Conservation (phyloP, 1,140 invertebrate genomes). For the Holcopasites calliopsidis region DNA sequence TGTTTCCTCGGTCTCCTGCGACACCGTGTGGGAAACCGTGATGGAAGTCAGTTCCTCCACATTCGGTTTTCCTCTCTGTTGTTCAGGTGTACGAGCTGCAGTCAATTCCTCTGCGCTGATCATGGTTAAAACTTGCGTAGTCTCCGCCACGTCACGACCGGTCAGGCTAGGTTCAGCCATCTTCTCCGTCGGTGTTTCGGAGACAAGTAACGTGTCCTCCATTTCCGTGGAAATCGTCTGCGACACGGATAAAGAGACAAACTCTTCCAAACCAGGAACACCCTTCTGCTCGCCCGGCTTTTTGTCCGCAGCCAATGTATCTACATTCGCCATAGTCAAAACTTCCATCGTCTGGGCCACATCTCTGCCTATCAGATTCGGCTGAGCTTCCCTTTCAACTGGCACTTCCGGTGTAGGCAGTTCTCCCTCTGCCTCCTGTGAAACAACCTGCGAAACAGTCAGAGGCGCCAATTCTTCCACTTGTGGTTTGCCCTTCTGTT, state of each 20-base stretch:
- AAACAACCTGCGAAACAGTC: conserved; percentile 63
- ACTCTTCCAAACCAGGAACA: conserved; percentile 55
- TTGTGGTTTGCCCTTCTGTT: conserved; percentile 55
- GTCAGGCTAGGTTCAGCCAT: conserved; percentile 60
- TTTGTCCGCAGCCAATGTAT: conserved; percentile 33
- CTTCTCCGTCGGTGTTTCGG: conserved; percentile 49
- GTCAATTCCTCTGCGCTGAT: conserved; percentile 55
- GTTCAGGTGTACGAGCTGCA: conserved; percentile 52
- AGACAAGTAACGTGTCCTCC: conserved; percentile 52
- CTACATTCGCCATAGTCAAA: conserved; percentile 48
- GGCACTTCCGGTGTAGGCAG: conserved; percentile 56
- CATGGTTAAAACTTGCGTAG: conserved; percentile 64
- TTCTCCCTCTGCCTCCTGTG: conserved; percentile 65
- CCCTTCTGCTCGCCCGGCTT: conserved; percentile 62
- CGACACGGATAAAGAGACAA: conserved; percentile 61
- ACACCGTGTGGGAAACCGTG: conserved; percentile 59
- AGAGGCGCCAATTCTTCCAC: conserved; percentile 59
- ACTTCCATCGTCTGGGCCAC: conserved; percentile 68
- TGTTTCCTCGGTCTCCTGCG: conserved; percentile 61
- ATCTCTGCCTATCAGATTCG: conserved; percentile 61
- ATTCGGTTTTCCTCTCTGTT: conserved; percentile 59
- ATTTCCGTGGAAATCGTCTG: conserved; percentile 60
- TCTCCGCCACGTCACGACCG: conserved; percentile 68
- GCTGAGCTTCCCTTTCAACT: conserved; percentile 60
- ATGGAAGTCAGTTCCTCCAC: conserved; percentile 67